Evolutionary conservation across 1,140 invertebrate genomes (phyloP).

Genomic region (Aphis gossypii): DNA sequence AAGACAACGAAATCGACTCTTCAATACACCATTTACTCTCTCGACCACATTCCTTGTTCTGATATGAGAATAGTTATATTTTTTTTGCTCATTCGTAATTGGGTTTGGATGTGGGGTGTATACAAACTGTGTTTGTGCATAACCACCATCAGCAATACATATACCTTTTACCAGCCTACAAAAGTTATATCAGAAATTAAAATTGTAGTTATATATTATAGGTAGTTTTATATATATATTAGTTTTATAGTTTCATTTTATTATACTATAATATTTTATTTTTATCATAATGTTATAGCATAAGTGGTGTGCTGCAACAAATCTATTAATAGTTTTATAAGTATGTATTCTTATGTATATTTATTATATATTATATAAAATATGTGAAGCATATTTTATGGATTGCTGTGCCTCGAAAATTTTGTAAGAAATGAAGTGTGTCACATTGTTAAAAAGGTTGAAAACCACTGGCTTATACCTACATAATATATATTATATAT

Average conservation of each 20-base stretch:
- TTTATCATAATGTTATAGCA: not conserved
- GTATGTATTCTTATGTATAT: too few species aligned
- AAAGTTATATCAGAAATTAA: not conserved
- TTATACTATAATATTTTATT: not conserved
- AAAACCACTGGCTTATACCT: too few species aligned
- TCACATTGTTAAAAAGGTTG: too few species aligned
- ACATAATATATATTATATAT: not conserved
- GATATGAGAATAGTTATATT: constrained; percentile 1
- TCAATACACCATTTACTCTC: not conserved
- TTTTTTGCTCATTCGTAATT: not conserved
- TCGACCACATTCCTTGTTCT: not conserved
- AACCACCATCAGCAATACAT: constrained; percentile 18
- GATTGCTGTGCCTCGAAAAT: too few species aligned
- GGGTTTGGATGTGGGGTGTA: constrained; percentile 13
- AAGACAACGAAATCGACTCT: not conserved
- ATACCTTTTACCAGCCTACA: too few species aligned
- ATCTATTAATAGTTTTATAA: too few species aligned
- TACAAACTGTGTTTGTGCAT: not conserved
- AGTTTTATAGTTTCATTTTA: too few species aligned
- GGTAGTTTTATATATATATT: too few species aligned
- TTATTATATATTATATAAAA: too few species aligned
- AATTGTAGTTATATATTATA: not conserved
- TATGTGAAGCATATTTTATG: too few species aligned
- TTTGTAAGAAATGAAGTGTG: too few species aligned
- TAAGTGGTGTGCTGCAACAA: too few species aligned